Evolutionary conservation across 2,888 invertebrate genomes (phyloP), one percentile per base, ranked within the genome.

Genomic region (Caprella mutica): DNA sequence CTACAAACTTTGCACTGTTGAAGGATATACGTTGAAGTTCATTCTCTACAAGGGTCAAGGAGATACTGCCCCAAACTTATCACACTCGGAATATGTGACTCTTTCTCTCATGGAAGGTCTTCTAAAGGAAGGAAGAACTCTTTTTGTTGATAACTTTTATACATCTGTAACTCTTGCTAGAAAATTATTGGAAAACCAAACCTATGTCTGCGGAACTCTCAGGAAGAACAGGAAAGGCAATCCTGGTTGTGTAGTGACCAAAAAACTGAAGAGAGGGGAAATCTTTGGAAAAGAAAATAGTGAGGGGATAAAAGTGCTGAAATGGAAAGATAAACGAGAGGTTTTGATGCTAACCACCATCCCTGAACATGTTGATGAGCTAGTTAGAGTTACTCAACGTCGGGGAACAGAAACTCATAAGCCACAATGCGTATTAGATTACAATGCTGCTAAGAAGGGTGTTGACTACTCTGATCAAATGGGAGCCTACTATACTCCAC

Each of bases 391-490:
- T 23, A 39, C 39, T 9, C 29, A 21, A 14, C 26, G 29, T 40
- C 24, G 48, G 46, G 58, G 43, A 17, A 46, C 33, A 42, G 54
- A 58, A 19, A 48, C 29, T 40, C 21, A 29, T 42, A 50, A 58
- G 42, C 54, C 50, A 35, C 35, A 54, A 40, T 27, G 48, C 55
- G 24, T 58, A 17, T 35, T 58, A 17, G 51, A 58, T 26, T 58
- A 50, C 43, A 58, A 54, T 55, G 14, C 35, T 17, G 55, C 54
- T 19, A 55, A 54, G 24, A 58, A 58, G 50, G 58, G 55, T 29
- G 54, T 58, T 24, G 46, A 55, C 38, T 14, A 44, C 26, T 58
- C 58, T 35, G 58, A 58, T 50, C 58, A 58, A 33, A 46, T 58
- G 53, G 40, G 50, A 17, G 12, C 44, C 6, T 54, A 39, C 33